Percentiles rank a stretch among this genome's conserved stretches.
Conservation (phyloP, 2,888 invertebrate genomes). For the Eubasilissa splendida region DNA sequence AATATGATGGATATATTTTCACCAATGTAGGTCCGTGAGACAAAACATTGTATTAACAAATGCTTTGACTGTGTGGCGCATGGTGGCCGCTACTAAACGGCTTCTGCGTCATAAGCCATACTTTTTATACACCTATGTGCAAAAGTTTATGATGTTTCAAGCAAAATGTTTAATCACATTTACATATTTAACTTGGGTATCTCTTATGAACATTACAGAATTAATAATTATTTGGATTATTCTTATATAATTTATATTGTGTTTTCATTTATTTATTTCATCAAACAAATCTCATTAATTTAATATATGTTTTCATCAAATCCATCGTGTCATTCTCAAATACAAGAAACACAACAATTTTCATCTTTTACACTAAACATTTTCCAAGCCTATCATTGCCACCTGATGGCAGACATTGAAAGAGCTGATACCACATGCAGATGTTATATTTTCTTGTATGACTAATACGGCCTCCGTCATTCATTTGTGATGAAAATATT, state of each 20-base stretch:
- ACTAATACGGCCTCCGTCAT: too few species aligned
- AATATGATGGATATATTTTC: background rate
- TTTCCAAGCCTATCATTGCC: constrained; percentile 41
- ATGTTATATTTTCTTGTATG: background rate
- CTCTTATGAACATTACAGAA: too few species aligned
- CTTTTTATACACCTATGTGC: too few species aligned
- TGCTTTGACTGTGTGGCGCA: too few species aligned
- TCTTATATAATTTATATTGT: background rate
- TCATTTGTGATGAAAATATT: too few species aligned
- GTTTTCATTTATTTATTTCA: background rate
- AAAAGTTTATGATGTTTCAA: too few species aligned
- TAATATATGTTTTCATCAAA: constrained; percentile 3
- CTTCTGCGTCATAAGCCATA: too few species aligned
- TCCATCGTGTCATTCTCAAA: background rate
- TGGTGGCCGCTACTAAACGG: too few species aligned
- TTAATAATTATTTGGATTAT: too few species aligned
- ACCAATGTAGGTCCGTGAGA: background rate
- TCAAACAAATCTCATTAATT: background rate
- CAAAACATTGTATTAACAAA: too few species aligned
- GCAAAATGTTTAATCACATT: background rate
- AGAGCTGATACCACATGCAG: constrained; percentile 18
- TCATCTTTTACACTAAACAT: constrained; percentile 48
- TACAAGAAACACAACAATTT: constrained; percentile 9
- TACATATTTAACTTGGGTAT: too few species aligned
- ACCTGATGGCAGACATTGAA: constrained; percentile 7